Percentiles rank a stretch among this genome's conserved stretches.
These are phyloP conservation scores for Netelia fuscicornis DNA, from an alignment of 2,888 invertebrate genomes.

Conservation along the genomic window DNA sequence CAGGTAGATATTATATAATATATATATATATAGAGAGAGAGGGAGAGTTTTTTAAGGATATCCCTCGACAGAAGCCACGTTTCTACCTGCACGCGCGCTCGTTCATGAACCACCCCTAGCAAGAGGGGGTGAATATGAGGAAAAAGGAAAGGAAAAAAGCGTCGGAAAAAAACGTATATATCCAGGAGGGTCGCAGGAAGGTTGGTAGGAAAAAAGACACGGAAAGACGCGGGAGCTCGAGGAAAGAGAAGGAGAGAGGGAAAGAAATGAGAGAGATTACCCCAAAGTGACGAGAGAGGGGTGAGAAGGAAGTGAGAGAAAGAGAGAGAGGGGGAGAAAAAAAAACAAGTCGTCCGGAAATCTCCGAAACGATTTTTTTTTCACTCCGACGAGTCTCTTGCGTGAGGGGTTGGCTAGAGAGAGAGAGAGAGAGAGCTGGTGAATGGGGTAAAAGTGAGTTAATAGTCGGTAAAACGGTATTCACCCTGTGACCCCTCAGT, in stretches of 20 bases:
- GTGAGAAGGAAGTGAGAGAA: constrained; percentile 66
- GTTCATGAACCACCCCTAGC: constrained; percentile 59
- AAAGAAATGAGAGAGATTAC: constrained; percentile 75
- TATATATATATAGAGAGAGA: constrained; percentile 1
- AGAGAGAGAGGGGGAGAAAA: constrained; percentile 67
- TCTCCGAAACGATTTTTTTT: constrained; percentile 70
- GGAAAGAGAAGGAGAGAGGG: constrained; percentile 62
- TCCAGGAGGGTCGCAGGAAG: constrained; percentile 56
- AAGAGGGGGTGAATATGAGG: constrained; percentile 58
- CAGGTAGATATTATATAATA: constrained; percentile 63
- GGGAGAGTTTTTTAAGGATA: constrained; percentile 46
- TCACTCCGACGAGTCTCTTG: constrained; percentile 62
- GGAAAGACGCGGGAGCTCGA: constrained; percentile 50
- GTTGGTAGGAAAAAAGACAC: constrained; percentile 51
- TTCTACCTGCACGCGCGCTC: constrained; percentile 75
- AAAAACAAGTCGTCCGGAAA: constrained; percentile 76
- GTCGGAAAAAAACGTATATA: constrained; percentile 63
- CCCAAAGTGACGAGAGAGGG: constrained; percentile 71
- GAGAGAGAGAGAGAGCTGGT: constrained; percentile 51
- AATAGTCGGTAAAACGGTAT: constrained; percentile 85
- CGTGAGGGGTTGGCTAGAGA: constrained; percentile 59
- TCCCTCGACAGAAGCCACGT: constrained; percentile 65
- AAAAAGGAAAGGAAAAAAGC: constrained; percentile 39
- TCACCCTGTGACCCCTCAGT: constrained; percentile 82
- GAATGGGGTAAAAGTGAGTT: constrained; percentile 84